Conservation (phyloP, 2,888 invertebrate genomes). For the Sesia bembeciformis region DNA sequence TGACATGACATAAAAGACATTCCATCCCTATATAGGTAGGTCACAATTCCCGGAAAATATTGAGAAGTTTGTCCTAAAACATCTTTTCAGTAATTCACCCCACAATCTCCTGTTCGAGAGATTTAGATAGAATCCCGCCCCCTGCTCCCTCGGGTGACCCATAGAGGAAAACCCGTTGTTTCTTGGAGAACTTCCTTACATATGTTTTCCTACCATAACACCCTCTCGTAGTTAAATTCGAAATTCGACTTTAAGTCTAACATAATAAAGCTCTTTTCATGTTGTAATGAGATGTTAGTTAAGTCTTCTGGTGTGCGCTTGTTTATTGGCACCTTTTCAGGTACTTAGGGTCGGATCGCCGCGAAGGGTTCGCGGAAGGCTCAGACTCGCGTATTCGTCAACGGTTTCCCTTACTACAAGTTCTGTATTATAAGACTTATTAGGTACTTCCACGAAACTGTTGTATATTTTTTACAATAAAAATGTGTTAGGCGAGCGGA, state of each 20-base stretch:
- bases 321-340: slow-evolving; percentile 68
- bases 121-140: slow-evolving; percentile 59
- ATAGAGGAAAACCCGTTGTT: slow-evolving; percentile 62
- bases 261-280: neutral
- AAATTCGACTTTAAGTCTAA: neutral
- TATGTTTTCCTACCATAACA: neutral
- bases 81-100: slow-evolving; percentile 61
- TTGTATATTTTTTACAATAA: too few species aligned
- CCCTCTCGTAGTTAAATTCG: neutral
- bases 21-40: too few species aligned
- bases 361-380: slow-evolving; percentile 40
- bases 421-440: neutral
- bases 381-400: slow-evolving; percentile 41
- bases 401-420: slow-evolving; percentile 24
- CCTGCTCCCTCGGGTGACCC: slow-evolving; percentile 56
- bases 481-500: too few species aligned
- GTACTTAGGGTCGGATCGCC: slow-evolving; percentile 59
- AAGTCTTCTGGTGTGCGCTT: slow-evolving; percentile 21
- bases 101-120: slow-evolving; percentile 57
- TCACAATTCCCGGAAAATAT: slow-evolving; percentile 23
- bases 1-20: too few species aligned
- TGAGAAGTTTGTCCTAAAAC: slow-evolving; percentile 31
- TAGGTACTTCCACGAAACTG: too few species aligned
- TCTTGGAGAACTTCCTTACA: slow-evolving; percentile 46
- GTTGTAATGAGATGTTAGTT: slow-evolving; percentile 10